Base-by-base conservation (phyloP, 1,140 invertebrate genomes). In the Ceratoteleas bidentatus region DNA sequence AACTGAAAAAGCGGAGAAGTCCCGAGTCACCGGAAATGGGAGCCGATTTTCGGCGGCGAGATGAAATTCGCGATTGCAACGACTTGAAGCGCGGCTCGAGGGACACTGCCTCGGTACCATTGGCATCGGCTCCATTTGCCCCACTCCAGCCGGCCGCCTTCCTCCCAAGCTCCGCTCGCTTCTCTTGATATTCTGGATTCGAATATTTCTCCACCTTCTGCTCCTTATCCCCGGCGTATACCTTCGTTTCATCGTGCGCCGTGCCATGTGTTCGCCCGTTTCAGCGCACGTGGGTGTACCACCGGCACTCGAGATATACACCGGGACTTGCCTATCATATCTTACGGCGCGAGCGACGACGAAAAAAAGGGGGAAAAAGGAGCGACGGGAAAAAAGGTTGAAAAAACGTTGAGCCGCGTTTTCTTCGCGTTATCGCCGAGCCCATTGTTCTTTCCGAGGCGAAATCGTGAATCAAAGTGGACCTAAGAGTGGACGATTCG, bases 21-120 rank as follows among this genome's bases (percentile, higher is more conserved):
- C 24, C 24, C 24, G 24, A 24, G 24, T 24, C 24, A 24, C 24
- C 24, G 24, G 24, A 24, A 24, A 24, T 24, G 24, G 24, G 24
- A 1, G 24, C 24, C 24, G 36, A 11, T 40, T 40, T 40, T 40
- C 36, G 36, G 36, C 36, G 36, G 36, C 36, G 11, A 53, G 52
- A 80, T 69, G 60, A 74, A 69, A 76, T 75, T 83, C 60, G 85
- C 83, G 78, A 80, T 84, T 74, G 81, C 56, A 82, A 72, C 88
- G 88, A 77, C 86, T 80, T 85, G 82, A 83, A 87, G 85, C 86
- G 83, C 87, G 84, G 88, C 85, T 85, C 87, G 86, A 84, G 88
- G 90, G 87, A 88, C 87, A 91, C 90, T 91, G 89, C 78, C 87
- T 85, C 84, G 84, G 84, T 90, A 87, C 89, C 88, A 89, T 89